Conservation (phyloP, 2,797 vertebrate genomes). For the Notamacropus eugenii region DNA sequence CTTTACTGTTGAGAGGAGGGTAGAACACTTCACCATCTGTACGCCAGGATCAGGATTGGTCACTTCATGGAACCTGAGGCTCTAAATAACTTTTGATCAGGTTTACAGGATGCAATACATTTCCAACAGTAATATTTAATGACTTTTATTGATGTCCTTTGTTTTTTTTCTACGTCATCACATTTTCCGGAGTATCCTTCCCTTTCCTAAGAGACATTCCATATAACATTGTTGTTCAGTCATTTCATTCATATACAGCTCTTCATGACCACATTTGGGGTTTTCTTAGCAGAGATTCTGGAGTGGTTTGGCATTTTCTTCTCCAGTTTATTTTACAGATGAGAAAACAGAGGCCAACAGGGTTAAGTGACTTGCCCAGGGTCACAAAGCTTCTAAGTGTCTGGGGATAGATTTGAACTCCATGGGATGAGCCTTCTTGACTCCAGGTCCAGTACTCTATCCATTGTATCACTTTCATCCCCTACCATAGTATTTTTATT, state of each 20-base stretch:
- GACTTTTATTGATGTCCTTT: not conserved
- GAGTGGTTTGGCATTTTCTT: not conserved
- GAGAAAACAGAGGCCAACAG: not conserved
- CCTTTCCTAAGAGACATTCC: not conserved
- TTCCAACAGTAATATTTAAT: not conserved
- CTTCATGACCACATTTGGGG: not conserved
- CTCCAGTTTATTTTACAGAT: not conserved
- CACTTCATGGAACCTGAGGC: not conserved
- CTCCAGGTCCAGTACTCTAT: not conserved
- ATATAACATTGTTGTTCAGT: not conserved
- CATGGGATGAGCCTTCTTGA: not conserved
- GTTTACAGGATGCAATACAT: not conserved
- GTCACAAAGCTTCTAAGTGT: not conserved
- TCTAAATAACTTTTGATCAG: not conserved
- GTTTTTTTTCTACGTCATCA: not conserved
- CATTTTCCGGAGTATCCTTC: not conserved
- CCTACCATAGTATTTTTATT: not conserved
- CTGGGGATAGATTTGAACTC: not conserved
- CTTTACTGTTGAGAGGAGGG: not conserved
- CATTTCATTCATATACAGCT: not conserved
- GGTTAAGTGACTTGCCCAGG: not conserved
- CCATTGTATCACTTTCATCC: not conserved
- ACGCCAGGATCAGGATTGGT: not conserved
- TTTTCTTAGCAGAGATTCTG: not conserved
- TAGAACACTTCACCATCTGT: not conserved